phyloP scores from a whole-genome alignment of 1,140 invertebrate species.

The Fopius arisanus region DNA sequence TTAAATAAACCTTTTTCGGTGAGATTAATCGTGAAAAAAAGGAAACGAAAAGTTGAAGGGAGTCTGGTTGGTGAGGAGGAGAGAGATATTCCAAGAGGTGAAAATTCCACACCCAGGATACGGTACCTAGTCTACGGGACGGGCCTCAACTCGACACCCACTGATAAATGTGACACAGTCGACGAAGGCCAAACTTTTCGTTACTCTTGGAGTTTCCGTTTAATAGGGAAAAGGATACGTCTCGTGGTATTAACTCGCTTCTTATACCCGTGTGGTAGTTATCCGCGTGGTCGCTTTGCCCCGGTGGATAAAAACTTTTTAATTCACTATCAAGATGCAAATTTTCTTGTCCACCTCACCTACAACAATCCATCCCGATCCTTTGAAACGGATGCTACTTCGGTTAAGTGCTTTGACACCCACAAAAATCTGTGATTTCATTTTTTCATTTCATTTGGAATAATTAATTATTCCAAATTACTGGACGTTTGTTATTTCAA shows the following conservation, averaged over 20 bases:
- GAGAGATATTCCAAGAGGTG: neutral
- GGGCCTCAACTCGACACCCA: neutral
- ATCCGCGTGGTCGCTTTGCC: neutral
- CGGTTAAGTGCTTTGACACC: slow-evolving; percentile 33
- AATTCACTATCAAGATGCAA: slow-evolving; percentile 59
- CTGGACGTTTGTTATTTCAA: too few species aligned
- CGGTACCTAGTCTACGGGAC: too few species aligned
- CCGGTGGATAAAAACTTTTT: slow-evolving; percentile 49
- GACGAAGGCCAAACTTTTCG: slow-evolving; percentile 34
- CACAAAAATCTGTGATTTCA: too few species aligned
- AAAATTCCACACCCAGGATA: neutral
- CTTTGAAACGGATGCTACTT: slow-evolving; percentile 46
- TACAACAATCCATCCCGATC: slow-evolving; percentile 49
- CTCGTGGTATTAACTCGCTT: neutral
- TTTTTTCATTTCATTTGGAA: too few species aligned
- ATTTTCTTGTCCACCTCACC: slow-evolving; percentile 47
- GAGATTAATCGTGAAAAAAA: neutral
- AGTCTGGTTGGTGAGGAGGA: neutral
- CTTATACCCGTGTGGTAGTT: neutral
- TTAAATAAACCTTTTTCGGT: neutral
- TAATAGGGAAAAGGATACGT: slow-evolving; percentile 26
- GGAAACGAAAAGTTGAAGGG: neutral
- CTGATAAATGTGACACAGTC: slow-evolving; percentile 37
- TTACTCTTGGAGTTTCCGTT: slow-evolving; percentile 30
- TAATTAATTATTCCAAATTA: too few species aligned